Percentiles rank a stretch among this genome's conserved stretches.
phyloP scores from a whole-genome alignment of 2,113 vertebrate species.

The Odontophorus gujanensis region DNA sequence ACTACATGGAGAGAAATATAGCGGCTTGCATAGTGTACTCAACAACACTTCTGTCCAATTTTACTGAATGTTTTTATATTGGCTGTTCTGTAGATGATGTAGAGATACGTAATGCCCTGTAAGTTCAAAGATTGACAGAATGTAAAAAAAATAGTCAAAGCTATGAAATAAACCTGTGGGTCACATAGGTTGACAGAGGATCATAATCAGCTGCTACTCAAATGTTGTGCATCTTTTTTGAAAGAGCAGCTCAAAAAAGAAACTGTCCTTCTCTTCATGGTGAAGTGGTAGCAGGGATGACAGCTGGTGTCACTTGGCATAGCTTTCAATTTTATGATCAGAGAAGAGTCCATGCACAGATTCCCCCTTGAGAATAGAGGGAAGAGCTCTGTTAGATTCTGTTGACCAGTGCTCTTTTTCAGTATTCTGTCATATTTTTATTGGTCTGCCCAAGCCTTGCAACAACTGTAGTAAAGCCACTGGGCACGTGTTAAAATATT shows the following conservation, averaged over 20 bases:
- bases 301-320: background rate
- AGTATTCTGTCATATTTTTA: background rate
- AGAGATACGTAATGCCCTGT: background rate
- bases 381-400: background rate
- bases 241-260: background rate
- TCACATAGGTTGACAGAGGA: background rate
- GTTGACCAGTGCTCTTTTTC: background rate
- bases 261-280: background rate
- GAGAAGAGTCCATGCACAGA: background rate
- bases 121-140: background rate
- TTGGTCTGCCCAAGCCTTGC: background rate
- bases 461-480: background rate
- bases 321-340: background rate
- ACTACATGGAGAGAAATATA: background rate
- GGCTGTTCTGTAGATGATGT: background rate
- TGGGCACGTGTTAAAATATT: background rate
- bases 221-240: background rate
- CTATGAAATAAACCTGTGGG: background rate
- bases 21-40: background rate
- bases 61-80: background rate
- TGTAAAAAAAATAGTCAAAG: background rate
- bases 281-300: background rate
- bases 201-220: background rate
- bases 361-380: background rate
- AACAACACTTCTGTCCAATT: background rate